Evolutionary conservation across 1,140 invertebrate species (phyloP).

Genomic region (Aphidius ervi): DNA sequence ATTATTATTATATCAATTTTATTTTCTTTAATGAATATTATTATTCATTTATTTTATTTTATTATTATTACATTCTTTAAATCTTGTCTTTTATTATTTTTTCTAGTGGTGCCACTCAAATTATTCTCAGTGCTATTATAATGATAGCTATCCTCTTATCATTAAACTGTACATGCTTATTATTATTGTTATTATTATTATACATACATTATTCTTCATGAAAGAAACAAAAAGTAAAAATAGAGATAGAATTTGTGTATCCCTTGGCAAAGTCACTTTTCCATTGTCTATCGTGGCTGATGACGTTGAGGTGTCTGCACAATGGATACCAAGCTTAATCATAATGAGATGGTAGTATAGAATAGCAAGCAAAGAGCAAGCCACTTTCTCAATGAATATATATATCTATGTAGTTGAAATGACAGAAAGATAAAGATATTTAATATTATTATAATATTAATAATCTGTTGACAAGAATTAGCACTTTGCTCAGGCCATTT

Average conservation of each 20-base stretch:
- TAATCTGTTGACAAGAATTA: conserved; percentile 1
- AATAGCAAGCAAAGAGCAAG: conserved; percentile 17
- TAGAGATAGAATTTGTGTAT: not conserved
- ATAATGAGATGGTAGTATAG: conserved; percentile 40
- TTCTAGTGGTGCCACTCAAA: too few species aligned
- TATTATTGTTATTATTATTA: too few species aligned
- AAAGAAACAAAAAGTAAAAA: too few species aligned
- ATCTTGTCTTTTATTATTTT: too few species aligned
- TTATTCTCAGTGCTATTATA: too few species aligned
- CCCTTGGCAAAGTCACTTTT: conserved; percentile 1
- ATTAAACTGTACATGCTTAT: too few species aligned
- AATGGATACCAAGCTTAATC: conserved; percentile 34
- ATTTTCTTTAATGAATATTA: too few species aligned
- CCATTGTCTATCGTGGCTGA: conserved; percentile 7
- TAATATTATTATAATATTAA: not conserved
- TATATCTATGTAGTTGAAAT: conserved; percentile 10
- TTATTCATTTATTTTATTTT: too few species aligned
- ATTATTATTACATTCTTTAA: too few species aligned
- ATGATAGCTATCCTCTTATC: not conserved
- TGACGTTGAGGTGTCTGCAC: conserved; percentile 22
- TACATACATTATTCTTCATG: too few species aligned
- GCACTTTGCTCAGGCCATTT: conserved; percentile 3
- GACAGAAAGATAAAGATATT: conserved; percentile 3
- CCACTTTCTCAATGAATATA: too few species aligned
- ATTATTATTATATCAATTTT: too few species aligned